phyloP scores from a whole-genome alignment of 2,888 invertebrate genomes.

The Erebia ligea region DNA sequence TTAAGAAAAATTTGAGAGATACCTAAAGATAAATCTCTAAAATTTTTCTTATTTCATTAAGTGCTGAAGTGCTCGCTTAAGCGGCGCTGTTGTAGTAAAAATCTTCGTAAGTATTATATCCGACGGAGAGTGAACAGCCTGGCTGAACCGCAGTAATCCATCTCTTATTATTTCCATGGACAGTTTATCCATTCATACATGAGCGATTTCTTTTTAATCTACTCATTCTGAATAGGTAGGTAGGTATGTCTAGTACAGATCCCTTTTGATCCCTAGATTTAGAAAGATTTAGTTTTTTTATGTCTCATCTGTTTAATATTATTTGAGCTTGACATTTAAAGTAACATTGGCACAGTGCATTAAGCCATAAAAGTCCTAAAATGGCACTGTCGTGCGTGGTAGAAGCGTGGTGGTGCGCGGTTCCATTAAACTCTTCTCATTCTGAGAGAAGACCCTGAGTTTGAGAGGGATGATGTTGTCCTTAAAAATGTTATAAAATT shows the following conservation, averaged over 20 bases:
- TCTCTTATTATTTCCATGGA: slow-evolving; percentile 33
- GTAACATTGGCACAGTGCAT: no score
- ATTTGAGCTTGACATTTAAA: no score
- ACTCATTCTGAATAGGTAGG: neutral
- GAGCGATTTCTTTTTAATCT: slow-evolving; percentile 27
- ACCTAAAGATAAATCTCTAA: slow-evolving; percentile 52
- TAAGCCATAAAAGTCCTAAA: no score
- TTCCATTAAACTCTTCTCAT: no score
- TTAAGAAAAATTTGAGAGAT: no score
- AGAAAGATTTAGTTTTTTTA: no score
- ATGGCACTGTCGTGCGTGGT: no score
- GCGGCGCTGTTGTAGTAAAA: slow-evolving; percentile 60
- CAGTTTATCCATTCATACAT: slow-evolving; percentile 32
- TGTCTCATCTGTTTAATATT: no score
- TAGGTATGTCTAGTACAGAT: neutral
- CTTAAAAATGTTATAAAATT: no score
- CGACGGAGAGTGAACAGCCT: slow-evolving; percentile 59
- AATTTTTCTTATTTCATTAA: slow-evolving; percentile 56
- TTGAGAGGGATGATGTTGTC: no score
- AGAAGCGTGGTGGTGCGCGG: no score
- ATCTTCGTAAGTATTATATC: slow-evolving; percentile 68
- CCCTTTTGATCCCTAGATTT: neutral
- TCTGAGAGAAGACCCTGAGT: no score
- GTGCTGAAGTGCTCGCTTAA: slow-evolving; percentile 58
- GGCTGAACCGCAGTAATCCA: slow-evolving; percentile 38